Evolutionary conservation across 2,797 vertebrate genomes (phyloP).

Genomic region (Xiphophorus birchmanni): DNA sequence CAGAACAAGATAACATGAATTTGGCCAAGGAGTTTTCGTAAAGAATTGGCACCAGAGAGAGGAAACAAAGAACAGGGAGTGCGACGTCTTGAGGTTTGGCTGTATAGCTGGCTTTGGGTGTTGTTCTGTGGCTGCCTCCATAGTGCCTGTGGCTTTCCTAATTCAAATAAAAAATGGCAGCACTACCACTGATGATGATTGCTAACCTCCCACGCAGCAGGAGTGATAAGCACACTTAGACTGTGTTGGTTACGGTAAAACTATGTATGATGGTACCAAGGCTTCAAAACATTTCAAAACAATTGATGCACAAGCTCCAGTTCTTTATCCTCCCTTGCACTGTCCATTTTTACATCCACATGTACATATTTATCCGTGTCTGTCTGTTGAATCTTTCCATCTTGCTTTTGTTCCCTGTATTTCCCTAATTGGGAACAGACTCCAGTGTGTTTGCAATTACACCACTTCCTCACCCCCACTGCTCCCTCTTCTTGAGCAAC

Average conservation of each 20-base stretch:
- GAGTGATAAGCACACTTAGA: constrained; percentile 8
- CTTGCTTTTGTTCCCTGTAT: constrained; percentile 64
- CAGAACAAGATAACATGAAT: constrained; percentile 1
- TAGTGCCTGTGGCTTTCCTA: constrained; percentile 46
- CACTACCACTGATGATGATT: constrained; percentile 40
- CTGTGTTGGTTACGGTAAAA: constrained; percentile 15
- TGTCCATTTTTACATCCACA: constrained; percentile 16
- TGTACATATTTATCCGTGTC: constrained; percentile 66
- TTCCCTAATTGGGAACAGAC: constrained; percentile 80
- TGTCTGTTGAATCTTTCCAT: constrained; percentile 80
- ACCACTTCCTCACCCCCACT: constrained; percentile 74
- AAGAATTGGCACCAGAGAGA: constrained; percentile 25
- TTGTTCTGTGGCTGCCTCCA: constrained; percentile 49
- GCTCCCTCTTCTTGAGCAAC: constrained; percentile 48
- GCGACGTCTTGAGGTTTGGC: constrained; percentile 55
- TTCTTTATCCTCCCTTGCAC: constrained; percentile 29
- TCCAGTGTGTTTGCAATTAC: constrained; percentile 78
- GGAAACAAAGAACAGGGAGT: constrained; percentile 8
- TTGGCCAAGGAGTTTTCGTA: not conserved
- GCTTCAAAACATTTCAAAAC: constrained; percentile 43
- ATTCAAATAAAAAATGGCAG: constrained; percentile 40
- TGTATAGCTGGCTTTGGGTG: constrained; percentile 49
- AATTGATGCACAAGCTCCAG: constrained; percentile 42
- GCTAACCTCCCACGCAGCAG: constrained; percentile 1
- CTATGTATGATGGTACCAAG: constrained; percentile 11